phyloP scores from a whole-genome alignment of 2,797 vertebrate genomes.

The Acanthurus lineatus region DNA sequence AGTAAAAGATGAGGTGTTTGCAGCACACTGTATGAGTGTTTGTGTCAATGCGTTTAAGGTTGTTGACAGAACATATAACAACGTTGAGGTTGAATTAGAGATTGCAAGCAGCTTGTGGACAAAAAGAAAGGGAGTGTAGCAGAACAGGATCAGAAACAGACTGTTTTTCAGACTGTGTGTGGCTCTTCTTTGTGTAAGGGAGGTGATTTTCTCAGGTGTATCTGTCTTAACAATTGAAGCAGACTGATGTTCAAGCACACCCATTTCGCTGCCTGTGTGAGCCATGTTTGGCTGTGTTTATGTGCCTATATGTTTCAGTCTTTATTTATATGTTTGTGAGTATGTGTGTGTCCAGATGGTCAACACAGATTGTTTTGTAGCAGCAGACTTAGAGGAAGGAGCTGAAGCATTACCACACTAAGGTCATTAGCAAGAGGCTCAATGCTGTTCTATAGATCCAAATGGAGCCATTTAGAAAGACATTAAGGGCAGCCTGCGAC shows the following conservation, averaged over 20 bases:
- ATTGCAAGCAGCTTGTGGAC: slow-evolving; percentile 22
- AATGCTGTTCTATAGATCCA: slow-evolving; percentile 67
- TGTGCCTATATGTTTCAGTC: slow-evolving; percentile 2
- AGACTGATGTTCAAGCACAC: slow-evolving; percentile 31
- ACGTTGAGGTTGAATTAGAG: slow-evolving; percentile 2
- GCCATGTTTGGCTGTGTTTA: slow-evolving; percentile 6
- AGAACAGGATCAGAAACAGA: slow-evolving; percentile 29
- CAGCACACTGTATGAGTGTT: no score
- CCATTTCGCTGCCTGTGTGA: slow-evolving; percentile 40
- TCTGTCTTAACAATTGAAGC: slow-evolving; percentile 31
- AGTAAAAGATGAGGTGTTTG: neutral
- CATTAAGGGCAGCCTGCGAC: slow-evolving; percentile 66
- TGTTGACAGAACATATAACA: neutral
- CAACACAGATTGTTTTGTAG: slow-evolving; percentile 26
- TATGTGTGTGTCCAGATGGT: slow-evolving; percentile 33
- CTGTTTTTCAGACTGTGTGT: slow-evolving; percentile 23
- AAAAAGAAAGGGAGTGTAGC: slow-evolving; percentile 40
- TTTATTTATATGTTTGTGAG: slow-evolving; percentile 31
- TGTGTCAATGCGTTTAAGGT: neutral
- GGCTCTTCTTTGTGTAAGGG: no score
- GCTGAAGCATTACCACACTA: slow-evolving; percentile 61
- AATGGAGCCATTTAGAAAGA: slow-evolving; percentile 70
- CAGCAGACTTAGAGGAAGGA: slow-evolving; percentile 57
- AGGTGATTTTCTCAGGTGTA: slow-evolving; percentile 25
- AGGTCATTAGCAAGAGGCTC: slow-evolving; percentile 70